phyloP scores from a whole-genome alignment of 2,113 vertebrate genomes.

The Eira barbara region DNA sequence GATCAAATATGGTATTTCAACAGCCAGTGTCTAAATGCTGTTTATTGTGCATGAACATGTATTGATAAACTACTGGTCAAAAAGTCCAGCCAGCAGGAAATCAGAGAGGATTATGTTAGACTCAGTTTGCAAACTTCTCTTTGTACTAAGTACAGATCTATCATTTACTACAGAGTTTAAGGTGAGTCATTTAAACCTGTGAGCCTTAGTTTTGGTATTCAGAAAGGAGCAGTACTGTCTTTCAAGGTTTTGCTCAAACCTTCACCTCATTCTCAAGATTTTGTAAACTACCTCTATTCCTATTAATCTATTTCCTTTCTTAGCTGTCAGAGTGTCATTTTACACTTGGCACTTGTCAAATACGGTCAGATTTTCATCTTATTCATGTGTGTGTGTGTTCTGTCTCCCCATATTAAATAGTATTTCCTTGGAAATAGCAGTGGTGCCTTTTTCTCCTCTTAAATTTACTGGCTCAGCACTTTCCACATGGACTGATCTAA shows the following conservation, averaged over 20 bases:
- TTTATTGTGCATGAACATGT: background rate
- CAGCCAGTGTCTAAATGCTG: background rate
- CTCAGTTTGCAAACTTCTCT: background rate
- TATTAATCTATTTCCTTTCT: background rate
- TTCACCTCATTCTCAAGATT: background rate
- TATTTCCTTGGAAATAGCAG: background rate
- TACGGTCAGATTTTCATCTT: background rate
- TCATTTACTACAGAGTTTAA: background rate
- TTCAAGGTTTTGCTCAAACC: background rate
- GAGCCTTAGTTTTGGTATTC: background rate
- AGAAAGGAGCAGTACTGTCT: background rate
- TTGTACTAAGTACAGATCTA: background rate
- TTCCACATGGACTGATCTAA: background rate
- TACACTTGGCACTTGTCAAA: background rate
- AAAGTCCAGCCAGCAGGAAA: background rate
- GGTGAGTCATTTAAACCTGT: background rate
- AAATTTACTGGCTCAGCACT: background rate
- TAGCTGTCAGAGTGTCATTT: background rate
- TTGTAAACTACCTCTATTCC: background rate
- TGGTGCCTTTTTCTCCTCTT: background rate
- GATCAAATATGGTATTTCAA: background rate
- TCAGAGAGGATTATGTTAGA: background rate
- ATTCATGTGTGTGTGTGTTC: background rate
- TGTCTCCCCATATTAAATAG: background rate
- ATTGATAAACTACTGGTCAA: background rate